phyloP scores from a whole-genome alignment of 2,797 vertebrate genomes.

The Thalassophryne amazonica region DNA sequence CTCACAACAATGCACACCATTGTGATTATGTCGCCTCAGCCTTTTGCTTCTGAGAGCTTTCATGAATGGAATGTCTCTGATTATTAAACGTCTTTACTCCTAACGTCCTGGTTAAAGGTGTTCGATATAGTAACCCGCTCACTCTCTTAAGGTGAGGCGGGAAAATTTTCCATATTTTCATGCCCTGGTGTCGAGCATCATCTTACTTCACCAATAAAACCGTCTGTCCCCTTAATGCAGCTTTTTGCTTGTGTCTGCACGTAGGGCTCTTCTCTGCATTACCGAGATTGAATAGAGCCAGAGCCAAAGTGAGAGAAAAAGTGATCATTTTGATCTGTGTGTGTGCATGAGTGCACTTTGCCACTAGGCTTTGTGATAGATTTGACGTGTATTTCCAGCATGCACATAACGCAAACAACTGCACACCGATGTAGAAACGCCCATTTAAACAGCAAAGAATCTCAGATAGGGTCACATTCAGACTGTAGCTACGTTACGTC shows the following conservation, averaged over 20 bases:
- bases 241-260: conserved; percentile 68
- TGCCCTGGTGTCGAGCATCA: conserved; percentile 40
- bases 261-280: conserved; percentile 54
- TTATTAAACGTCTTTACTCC: conserved; percentile 5
- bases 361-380: too few species aligned
- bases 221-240: conserved; percentile 61
- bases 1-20: conserved; percentile 9
- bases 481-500: too few species aligned
- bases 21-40: neutral
- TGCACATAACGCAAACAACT: too few species aligned
- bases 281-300: conserved; percentile 38
- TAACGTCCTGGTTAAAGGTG: conserved; percentile 6
- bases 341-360: too few species aligned
- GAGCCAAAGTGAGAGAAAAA: too few species aligned
- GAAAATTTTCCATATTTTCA: conserved; percentile 11
- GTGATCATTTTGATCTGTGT: too few species aligned
- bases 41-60: neutral
- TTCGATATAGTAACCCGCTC: conserved; percentile 16
- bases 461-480: too few species aligned
- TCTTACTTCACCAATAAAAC: conserved; percentile 50
- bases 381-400: too few species aligned
- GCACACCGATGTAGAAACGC: too few species aligned
- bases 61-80: neutral
- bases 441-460: too few species aligned
- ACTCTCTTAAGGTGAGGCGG: conserved; percentile 25